Conservation (phyloP, 1,140 invertebrate genomes). For the Zaprionus nigranus region DNA sequence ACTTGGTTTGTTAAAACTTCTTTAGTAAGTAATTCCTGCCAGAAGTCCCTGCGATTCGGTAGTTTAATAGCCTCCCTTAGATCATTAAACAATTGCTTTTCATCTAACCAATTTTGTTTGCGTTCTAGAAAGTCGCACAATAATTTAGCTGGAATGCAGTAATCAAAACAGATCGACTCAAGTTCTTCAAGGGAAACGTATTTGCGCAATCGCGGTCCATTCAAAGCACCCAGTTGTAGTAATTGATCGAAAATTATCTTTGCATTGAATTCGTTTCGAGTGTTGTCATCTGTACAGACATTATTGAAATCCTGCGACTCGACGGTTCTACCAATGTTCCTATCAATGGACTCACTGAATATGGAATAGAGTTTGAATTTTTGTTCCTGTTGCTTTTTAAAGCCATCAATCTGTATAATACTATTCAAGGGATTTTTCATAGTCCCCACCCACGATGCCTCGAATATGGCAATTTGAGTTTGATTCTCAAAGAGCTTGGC, state of each 20-base stretch:
- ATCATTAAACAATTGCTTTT: not conserved
- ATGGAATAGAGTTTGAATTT: not conserved
- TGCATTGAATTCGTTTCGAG: not conserved
- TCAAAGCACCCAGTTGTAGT: not conserved
- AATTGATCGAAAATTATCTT: not conserved
- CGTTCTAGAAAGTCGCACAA: too few species aligned
- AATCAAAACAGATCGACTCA: too few species aligned
- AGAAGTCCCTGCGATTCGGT: not conserved
- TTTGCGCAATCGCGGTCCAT: too few species aligned
- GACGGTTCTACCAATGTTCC: not conserved
- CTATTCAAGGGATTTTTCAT: not conserved
- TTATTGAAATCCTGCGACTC: not conserved
- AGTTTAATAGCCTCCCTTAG: not conserved
- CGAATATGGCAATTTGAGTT: not conserved
- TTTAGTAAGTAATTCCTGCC: not conserved
- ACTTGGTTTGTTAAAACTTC: not conserved
- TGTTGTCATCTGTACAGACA: too few species aligned
- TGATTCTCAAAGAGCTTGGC: not conserved
- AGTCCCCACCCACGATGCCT: not conserved
- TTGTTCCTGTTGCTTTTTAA: not conserved
- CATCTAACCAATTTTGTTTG: not conserved
- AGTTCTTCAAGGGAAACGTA: too few species aligned
- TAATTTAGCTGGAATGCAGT: too few species aligned
- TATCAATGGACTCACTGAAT: not conserved
- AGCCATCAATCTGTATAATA: not conserved